Evolutionary conservation across 2,888 invertebrate genomes (phyloP).

Genomic region (Chaetoderma sp.): DNA sequence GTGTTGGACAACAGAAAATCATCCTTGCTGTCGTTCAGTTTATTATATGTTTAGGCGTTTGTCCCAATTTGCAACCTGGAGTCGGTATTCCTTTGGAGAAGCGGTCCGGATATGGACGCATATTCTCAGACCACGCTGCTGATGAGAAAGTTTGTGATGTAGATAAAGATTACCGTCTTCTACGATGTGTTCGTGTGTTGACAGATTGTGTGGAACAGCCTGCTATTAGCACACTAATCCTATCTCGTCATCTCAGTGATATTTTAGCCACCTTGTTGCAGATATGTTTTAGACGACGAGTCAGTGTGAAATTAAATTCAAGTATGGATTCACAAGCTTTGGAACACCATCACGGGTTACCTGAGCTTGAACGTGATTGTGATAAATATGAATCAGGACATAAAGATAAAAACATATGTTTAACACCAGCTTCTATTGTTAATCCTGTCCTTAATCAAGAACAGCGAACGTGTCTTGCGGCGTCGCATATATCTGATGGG

Average conservation of each 20-base stretch:
- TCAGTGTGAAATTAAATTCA: no score
- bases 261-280: slow-evolving; percentile 80
- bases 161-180: slow-evolving; percentile 37
- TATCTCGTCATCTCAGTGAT: slow-evolving; percentile 75
- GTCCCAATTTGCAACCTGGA: slow-evolving; percentile 77
- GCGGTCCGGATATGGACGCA: slow-evolving; percentile 67
- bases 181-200: slow-evolving; percentile 42
- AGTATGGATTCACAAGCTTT: background rate
- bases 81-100: slow-evolving; percentile 74
- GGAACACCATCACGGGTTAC: no score
- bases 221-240: slow-evolving; percentile 73
- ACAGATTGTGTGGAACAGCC: slow-evolving; percentile 39
- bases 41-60: slow-evolving; percentile 77
- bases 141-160: slow-evolving; percentile 4
- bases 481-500: no score
- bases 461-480: no score
- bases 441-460: slow-evolving; percentile 15
- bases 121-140: slow-evolving; percentile 24
- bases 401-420: no score
- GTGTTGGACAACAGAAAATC: slow-evolving; percentile 78
- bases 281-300: slow-evolving; percentile 76
- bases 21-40: slow-evolving; percentile 76
- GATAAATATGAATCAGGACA: no score
- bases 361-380: no score
- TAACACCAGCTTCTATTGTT: slow-evolving; percentile 28